Base-by-base conservation (phyloP, 1,140 invertebrate species). In the Piezodorus guildinii region DNA sequence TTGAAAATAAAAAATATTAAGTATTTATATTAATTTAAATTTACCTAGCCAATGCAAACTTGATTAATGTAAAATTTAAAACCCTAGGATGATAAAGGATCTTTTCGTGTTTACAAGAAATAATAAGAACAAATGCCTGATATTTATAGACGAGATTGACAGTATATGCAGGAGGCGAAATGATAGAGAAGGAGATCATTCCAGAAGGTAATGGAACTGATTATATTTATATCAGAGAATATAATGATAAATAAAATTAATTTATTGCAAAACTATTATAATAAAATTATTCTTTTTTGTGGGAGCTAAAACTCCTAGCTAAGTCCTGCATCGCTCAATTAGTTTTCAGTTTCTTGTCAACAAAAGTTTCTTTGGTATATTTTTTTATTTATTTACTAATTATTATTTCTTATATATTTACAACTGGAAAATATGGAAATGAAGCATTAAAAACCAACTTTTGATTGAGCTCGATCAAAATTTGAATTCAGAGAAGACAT, bases 71-170 rank as follows among this genome's bases (percentile, higher is more conserved):
- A n/a, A 27, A 25, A 21, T 27, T 27, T 23, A 23, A 25, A 27
- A 1, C 15, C n/a, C 27, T 68, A 80, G 78, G 62, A 71, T 77
- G 52, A 75, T 80, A 10, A 73, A 74, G 65, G 74, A 74, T 52
- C 67, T 80, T 27, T 81, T 81, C 70, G 62, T 73, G 30, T 70
- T 74, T 68, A 72, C 78, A 10, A 72, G 70, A 64, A 69, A 64
- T 9, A 74, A 71, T 58, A 43, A 65, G 16, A 67, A 73, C 12
- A 70, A 74, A 68, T 75, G 74, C 12, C 75, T 81, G 15, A 73
- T 83, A 39, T 81, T 83, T 69, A 77, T 83, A 60, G 81, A 82
- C 72, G 81, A 83, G 74, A 77, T 82, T 63, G 81, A 83, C 70
- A 76, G 78, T 52, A 70, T 83, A 54, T 82, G 80, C 71, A 71